Evolutionary conservation across 2,888 invertebrate genomes (phyloP), one percentile per base, ranked within the genome.

Genomic region (Myopa testacea): DNA sequence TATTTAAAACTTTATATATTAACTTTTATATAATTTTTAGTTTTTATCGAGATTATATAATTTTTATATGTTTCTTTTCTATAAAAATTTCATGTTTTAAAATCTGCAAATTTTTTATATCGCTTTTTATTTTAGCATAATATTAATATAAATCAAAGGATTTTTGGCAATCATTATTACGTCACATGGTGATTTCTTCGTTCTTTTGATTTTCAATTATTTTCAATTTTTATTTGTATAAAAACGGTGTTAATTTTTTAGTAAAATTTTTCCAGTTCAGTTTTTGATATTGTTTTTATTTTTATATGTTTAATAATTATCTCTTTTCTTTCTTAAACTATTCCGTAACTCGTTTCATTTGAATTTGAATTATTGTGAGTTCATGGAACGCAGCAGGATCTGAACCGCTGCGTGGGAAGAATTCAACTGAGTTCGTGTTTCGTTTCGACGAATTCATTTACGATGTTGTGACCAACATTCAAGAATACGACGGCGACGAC

Each of bases 351-450:
- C 45, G 45, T 26, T 26, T 26, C 26, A 45, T 10, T 45, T 45
- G 45, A 63, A 73, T 38, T 38, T 16, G 38, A 38, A 38, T 4
- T 70, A 55, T 58, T 58, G 52, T 58, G 37, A 37, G 55, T 60
- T 75, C 71, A 69, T 52, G 45, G 45, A 45, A 45, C 45, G 74
- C 79, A 71, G 75, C 67, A 63, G 71, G 72, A 75, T 79, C 79
- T 76, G 62, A 68, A 73, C 74, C 75, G 78, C 40, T 78, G 78
- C 80, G 78, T 79, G 76, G 76, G 75, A 79, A 78, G 74, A 76
- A 60, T 71, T 68, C 71, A 76, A 80, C 80, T 80, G 78, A 80
- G 50, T 76, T 6, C 62, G 34, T 62, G 4, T 10, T 58, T 58
- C 58, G 58, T 16, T 4, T 40, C 40, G 8, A 40, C 40, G 8